phyloP scores from a whole-genome alignment of 2,797 vertebrate genomes.

The Enteromius afrohamiltoni region DNA sequence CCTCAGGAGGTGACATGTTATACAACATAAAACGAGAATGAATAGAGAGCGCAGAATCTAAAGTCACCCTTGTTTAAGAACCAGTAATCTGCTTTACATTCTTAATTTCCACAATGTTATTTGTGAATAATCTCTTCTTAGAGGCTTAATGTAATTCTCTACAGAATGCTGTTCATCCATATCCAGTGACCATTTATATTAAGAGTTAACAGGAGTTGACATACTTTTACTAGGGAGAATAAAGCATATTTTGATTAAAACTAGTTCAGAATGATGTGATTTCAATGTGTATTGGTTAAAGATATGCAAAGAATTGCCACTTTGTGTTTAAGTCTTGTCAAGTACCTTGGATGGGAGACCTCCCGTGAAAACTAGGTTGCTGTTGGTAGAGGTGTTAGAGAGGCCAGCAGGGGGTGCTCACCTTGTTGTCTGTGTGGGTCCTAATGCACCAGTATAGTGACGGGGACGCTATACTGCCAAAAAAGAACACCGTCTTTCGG shows the following conservation, averaged over 20 bases:
- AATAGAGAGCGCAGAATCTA: neutral
- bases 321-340: too few species aligned
- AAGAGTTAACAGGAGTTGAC: neutral
- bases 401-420: too few species aligned
- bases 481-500: too few species aligned
- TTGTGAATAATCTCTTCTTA: constrained; percentile 20
- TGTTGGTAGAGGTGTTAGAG: too few species aligned
- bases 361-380: too few species aligned
- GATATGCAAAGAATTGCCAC: neutral
- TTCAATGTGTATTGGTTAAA: neutral
- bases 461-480: too few species aligned
- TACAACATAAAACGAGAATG: neutral
- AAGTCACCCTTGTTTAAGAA: neutral
- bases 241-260: neutral
- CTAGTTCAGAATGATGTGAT: neutral
- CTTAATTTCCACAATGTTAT: neutral
- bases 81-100: neutral
- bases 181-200: constrained; percentile 69
- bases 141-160: constrained; percentile 65
- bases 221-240: neutral
- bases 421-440: too few species aligned
- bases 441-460: too few species aligned
- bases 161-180: constrained; percentile 62
- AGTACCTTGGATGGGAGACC: too few species aligned
- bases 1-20: constrained; percentile 80